Evolutionary conservation across 2,113 vertebrate species (phyloP), one percentile per base, ranked within the genome.

Genomic region (Amia ocellicauda): DNA sequence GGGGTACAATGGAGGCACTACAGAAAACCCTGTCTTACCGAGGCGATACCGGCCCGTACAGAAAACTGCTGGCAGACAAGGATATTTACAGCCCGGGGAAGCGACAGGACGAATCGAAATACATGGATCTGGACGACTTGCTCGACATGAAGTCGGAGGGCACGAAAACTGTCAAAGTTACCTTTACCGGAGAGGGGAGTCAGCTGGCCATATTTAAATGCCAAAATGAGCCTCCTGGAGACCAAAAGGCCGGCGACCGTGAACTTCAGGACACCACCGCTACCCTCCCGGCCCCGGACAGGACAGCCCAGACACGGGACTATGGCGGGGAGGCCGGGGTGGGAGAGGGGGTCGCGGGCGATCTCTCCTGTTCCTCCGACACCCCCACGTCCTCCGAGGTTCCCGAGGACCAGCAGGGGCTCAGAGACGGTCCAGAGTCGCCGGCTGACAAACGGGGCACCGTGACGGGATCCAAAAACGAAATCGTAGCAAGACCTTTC

Each of bases 201-300:
- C 73, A 71, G 42, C 74, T 78, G 56, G 78, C 80, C 22, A 75
- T 89, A 7, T 73, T 79, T 69, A 85, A 85, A 74, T 67, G 79
- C 60, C 81, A 85, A 65, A 65, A 59, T 19, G 62, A 51, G 58
- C 41, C 51, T 17, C 60, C 20, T 0, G 62, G 31, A 24, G 56
- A 24, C 23, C 66, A 42, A 20, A 64, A 52, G 22, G 55, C 4
- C 22, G 45, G 60, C 11, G 50, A 47, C 36, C 43, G 23, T 11
- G 65, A 63, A 19, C 27, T 63, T 53, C 67, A 68, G 16, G 75
- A 60, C 7, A 31, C 61, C 4, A 1, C 4, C 40, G 31, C 10
- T 28, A 60, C 19, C 49, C 29, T 65, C n/a, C 7, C 27, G 0
- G 56, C 62, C 27, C 31, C 4, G 42, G 27, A 58, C 28, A 57